Evolutionary conservation across 2,113 vertebrate species (phyloP).

Genomic region (Vulpes lagopus): DNA sequence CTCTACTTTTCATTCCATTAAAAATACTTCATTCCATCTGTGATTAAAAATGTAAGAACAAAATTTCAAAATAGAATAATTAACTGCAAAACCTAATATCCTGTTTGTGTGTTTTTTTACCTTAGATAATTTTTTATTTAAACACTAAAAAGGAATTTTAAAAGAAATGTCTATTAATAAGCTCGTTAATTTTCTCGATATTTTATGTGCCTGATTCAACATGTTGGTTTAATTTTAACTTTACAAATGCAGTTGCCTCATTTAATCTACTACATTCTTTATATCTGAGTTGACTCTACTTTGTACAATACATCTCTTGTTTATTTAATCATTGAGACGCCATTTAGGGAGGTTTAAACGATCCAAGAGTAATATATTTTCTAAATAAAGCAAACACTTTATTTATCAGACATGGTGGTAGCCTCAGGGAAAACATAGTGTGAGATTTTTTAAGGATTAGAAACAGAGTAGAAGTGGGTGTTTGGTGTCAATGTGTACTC

Average conservation of each 20-base stretch:
- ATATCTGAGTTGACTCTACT: not conserved
- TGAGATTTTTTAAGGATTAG: not conserved
- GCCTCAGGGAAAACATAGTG: not conserved
- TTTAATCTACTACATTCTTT: not conserved
- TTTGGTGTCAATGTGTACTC: not conserved
- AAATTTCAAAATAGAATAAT: conserved; percentile 27
- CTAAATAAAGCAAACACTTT: not conserved
- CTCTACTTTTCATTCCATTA: not conserved
- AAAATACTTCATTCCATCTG: not conserved
- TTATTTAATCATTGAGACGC: not conserved
- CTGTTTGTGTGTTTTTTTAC: not conserved
- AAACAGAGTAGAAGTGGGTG: not conserved
- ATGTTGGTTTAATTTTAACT: not conserved
- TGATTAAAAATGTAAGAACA: not conserved
- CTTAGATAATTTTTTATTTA: not conserved
- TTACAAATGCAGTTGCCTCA: not conserved
- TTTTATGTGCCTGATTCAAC: not conserved
- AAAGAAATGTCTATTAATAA: not conserved
- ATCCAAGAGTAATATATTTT: not conserved
- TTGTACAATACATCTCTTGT: not conserved
- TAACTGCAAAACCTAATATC: not conserved
- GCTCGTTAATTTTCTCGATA: not conserved
- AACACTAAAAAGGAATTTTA: not conserved
- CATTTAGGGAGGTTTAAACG: not conserved
- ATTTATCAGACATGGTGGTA: not conserved